Evolutionary conservation across 2,888 invertebrate genomes (phyloP).

Genomic region (Patella ulyssiponensis): DNA sequence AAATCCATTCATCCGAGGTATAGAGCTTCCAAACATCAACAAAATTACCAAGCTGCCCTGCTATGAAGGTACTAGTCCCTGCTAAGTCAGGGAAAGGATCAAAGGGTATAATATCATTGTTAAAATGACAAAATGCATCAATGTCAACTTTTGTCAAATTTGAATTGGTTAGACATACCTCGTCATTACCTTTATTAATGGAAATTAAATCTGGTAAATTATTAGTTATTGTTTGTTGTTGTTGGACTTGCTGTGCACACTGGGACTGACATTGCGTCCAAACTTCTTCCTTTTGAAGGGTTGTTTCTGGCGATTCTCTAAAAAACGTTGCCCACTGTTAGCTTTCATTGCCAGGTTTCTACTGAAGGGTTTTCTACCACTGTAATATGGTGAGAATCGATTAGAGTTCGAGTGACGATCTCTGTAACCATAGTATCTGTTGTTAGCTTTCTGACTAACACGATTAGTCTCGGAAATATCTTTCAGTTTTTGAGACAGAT

Average conservation of each 20-base stretch:
- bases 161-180: not conserved
- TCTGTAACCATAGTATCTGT: not conserved
- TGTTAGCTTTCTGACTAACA: slow-evolving; percentile 2
- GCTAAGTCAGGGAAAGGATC: not conserved
- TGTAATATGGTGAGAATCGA: not conserved
- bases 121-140: not conserved
- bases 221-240: not conserved
- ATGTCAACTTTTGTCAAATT: not conserved
- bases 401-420: not conserved
- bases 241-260: not conserved
- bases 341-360: no score
- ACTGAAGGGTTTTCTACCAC: no score
- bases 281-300: not conserved
- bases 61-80: not conserved
- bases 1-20: not conserved
- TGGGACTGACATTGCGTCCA: not conserved
- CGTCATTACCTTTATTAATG: not conserved
- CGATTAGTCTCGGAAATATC: not conserved
- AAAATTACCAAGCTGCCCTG: not conserved
- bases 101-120: not conserved
- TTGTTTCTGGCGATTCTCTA: slow-evolving; percentile 1
- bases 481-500: not conserved
- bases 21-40: not conserved
- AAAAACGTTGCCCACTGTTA: not conserved
- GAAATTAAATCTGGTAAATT: not conserved